Conservation (phyloP, 2,888 invertebrate genomes). For the Aleiodes leptofemur region DNA sequence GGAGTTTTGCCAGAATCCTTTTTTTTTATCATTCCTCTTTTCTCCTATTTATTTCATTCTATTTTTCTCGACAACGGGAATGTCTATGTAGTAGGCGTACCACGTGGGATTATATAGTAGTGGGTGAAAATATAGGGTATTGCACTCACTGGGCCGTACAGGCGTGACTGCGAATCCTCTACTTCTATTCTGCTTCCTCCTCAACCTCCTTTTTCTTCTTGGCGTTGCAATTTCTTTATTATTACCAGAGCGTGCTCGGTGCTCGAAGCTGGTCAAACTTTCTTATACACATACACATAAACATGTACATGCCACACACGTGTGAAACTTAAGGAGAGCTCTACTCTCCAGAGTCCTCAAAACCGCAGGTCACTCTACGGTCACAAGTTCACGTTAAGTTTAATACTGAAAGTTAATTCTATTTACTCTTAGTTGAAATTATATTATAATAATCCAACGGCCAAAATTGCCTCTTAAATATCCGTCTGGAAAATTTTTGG, state of each 20-base stretch:
- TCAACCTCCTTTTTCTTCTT: not conserved
- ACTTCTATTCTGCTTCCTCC: constrained; percentile 5
- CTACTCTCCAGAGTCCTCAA: constrained; percentile 20
- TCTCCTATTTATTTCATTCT: too few relatives aligned
- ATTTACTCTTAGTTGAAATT: constrained; percentile 9
- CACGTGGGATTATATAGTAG: constrained; percentile 29
- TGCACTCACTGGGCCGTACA: constrained; percentile 29
- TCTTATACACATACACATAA: not conserved
- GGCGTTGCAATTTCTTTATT: constrained; percentile 23
- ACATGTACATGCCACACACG: too few relatives aligned
- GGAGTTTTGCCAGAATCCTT: constrained; percentile 16
- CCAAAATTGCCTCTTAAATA: not conserved
- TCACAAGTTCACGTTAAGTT: constrained; percentile 22
- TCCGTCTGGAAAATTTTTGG: too few relatives aligned
- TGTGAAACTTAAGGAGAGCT: too few relatives aligned
- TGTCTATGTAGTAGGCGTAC: constrained; percentile 23
- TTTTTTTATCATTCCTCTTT: not conserved
- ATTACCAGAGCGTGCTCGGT: constrained; percentile 27
- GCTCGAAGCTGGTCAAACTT: constrained; percentile 23
- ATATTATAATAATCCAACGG: not conserved
- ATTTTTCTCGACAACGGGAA: too few relatives aligned
- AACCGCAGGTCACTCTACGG: not conserved
- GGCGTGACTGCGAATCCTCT: constrained; percentile 27
- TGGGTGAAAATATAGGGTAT: constrained; percentile 29
- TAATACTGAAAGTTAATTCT: constrained; percentile 6